phyloP scores from a whole-genome alignment of 2,888 invertebrate genomes.

The Xestia sexstrigata region DNA sequence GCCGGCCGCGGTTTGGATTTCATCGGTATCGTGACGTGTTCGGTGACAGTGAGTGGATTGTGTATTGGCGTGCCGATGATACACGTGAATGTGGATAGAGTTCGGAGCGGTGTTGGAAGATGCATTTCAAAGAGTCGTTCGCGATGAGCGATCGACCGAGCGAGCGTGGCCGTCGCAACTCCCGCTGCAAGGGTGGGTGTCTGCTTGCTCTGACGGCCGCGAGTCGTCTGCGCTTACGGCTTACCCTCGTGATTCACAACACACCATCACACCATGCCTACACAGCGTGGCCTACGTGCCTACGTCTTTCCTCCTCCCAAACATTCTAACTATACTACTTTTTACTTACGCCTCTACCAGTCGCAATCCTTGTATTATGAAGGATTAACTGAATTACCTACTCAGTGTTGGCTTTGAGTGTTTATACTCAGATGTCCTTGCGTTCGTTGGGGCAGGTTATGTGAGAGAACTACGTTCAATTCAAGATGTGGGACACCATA shows the following conservation, averaged over 20 bases:
- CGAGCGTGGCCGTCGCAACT: conserved; percentile 90
- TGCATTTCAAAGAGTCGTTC: conserved; percentile 91
- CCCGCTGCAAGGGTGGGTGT: conserved; percentile 90
- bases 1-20: conserved; percentile 70
- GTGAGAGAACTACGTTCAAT: neutral
- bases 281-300: conserved; percentile 50
- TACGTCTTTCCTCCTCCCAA: conserved; percentile 34
- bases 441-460: conserved; percentile 12
- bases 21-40: conserved; percentile 79
- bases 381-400: neutral
- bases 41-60: conserved; percentile 86
- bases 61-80: conserved; percentile 87
- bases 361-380: conserved; percentile 4
- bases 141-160: conserved; percentile 90
- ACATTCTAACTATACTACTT: conserved; percentile 23
- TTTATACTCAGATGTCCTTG: conserved; percentile 16
- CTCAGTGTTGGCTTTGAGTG: conserved; percentile 14
- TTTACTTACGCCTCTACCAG: conserved; percentile 12
- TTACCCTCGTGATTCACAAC: conserved; percentile 68
- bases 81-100: conserved; percentile 89
- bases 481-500: conserved; percentile 7
- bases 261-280: conserved; percentile 69
- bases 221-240: conserved; percentile 75
- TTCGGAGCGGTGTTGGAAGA: conserved; percentile 88
- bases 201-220: conserved; percentile 75